Percentiles rank a stretch among this genome's conserved stretches.
These are phyloP conservation scores for Ophraella communa DNA, from an alignment of 2,888 invertebrate species.

Conservation along the genomic window DNA sequence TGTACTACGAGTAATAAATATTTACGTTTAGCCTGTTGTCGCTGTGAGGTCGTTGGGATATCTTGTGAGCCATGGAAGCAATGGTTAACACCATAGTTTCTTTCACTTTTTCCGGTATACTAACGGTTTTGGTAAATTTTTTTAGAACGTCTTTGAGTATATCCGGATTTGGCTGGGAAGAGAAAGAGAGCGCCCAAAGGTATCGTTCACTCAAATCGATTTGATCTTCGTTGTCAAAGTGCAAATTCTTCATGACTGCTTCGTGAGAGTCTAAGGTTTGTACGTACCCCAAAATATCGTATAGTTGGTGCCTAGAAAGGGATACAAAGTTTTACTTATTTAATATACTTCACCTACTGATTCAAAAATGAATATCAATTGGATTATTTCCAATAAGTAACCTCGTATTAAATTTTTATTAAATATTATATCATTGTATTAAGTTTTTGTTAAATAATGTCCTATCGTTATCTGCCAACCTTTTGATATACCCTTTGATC, in stretches of 20 bases:
- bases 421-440: no score
- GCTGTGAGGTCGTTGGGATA: conserved; percentile 43
- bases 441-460: no score
- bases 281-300: conserved; percentile 74
- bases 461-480: no score
- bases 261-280: conserved; percentile 73
- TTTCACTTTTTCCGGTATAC: conserved; percentile 66
- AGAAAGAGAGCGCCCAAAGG: conserved; percentile 74
- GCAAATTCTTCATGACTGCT: conserved; percentile 71
- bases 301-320: conserved; percentile 66
- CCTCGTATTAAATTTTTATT: no score
- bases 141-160: conserved; percentile 62
- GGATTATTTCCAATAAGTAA: no score
- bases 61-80: conserved; percentile 66
- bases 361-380: no score
- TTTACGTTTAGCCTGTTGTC: conserved; percentile 30
- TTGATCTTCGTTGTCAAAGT: conserved; percentile 63
- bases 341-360: no score
- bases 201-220: conserved; percentile 70
- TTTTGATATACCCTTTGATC: no score
- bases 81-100: conserved; percentile 73
- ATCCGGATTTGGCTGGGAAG: conserved; percentile 69
- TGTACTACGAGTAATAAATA: no score
- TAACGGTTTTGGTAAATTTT: conserved; percentile 60
- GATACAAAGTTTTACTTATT: no score